Percentiles rank a stretch among this genome's conserved stretches.
phyloP scores from a whole-genome alignment of 2,797 vertebrate species.

The Vespertilio murinus region DNA sequence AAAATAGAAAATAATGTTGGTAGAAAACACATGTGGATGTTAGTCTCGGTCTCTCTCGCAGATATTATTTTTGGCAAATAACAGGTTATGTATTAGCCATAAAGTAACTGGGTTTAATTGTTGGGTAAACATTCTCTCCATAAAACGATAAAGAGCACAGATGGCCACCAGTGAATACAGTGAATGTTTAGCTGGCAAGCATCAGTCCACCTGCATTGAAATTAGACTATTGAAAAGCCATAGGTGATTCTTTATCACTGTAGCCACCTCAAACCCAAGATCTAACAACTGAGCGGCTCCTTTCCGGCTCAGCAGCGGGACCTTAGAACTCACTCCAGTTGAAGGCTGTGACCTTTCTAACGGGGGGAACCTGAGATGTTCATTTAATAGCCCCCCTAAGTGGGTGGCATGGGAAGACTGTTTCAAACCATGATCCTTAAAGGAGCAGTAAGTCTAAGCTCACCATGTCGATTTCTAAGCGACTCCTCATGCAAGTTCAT shows the following conservation, averaged over 20 bases:
- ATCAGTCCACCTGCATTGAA: neutral
- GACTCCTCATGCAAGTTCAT: neutral
- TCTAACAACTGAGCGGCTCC: neutral
- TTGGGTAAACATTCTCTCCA: neutral
- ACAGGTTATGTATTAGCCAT: neutral
- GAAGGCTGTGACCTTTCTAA: neutral
- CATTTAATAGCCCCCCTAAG: neutral
- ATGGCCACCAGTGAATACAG: neutral
- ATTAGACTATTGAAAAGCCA: neutral
- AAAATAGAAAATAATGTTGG: neutral
- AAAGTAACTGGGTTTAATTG: neutral
- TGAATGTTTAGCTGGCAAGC: neutral
- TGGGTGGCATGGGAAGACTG: neutral
- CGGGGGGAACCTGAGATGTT: neutral
- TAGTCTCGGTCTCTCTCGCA: neutral
- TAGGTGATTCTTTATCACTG: neutral
- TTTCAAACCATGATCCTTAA: neutral
- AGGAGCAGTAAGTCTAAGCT: neutral
- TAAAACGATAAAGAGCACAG: neutral
- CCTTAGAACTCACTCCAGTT: neutral
- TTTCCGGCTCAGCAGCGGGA: neutral
- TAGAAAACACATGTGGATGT: neutral
- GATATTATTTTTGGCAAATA: neutral
- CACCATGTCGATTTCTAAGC: neutral
- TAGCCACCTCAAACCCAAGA: neutral